phyloP scores from a whole-genome alignment of 2,113 vertebrate genomes.

The Oncorhynchus nerka region DNA sequence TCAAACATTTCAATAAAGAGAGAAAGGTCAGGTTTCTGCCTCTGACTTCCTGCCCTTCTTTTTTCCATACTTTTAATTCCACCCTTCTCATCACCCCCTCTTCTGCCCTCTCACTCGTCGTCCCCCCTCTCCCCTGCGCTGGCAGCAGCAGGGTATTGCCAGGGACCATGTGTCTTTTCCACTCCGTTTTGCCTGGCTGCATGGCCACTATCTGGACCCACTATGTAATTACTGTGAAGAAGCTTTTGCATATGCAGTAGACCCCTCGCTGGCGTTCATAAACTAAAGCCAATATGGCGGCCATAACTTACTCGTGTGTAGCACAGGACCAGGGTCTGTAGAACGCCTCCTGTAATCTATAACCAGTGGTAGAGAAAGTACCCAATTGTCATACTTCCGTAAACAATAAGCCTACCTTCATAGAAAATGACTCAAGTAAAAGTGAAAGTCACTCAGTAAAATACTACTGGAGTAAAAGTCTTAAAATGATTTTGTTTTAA shows the following conservation, averaged over 20 bases:
- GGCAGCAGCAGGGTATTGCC: constrained; percentile 5
- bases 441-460: no score
- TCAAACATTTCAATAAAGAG: constrained; percentile 44
- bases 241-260: neutral
- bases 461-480: no score
- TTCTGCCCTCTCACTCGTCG: neutral
- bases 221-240: neutral
- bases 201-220: neutral
- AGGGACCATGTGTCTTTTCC: neutral
- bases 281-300: neutral
- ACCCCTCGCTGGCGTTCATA: neutral
- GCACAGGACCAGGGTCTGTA: neutral
- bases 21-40: constrained; percentile 40
- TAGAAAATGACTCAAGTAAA: no score
- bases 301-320: neutral
- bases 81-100: neutral
- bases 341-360: neutral
- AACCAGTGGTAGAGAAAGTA: neutral
- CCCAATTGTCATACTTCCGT: no score
- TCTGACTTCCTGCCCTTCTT: constrained; percentile 31
- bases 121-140: constrained; percentile 11
- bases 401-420: no score
- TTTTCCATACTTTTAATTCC: neutral
- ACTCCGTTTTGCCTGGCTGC: neutral
- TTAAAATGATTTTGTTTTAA: no score